phyloP scores from a whole-genome alignment of 2,797 vertebrate species.

The Hemitrygon akajei region DNA sequence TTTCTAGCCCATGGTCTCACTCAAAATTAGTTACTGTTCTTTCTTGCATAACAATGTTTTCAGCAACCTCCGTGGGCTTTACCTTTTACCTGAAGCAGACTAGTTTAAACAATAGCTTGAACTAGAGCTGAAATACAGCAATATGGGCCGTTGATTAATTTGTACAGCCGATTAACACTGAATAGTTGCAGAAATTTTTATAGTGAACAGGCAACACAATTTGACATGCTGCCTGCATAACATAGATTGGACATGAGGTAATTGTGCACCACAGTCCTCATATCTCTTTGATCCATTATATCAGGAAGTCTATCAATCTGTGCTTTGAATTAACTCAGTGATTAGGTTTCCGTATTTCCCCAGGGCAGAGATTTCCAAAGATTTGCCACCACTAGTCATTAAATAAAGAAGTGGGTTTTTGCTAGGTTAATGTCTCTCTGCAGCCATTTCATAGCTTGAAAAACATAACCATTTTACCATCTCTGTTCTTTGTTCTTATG shows the following conservation, averaged over 20 bases:
- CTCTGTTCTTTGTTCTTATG: neutral
- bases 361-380: too few species aligned
- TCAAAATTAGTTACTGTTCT: neutral
- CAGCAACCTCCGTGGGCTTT: too few species aligned
- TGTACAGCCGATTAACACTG: neutral
- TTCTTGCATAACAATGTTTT: neutral
- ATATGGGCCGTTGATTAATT: neutral
- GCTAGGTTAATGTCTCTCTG: neutral
- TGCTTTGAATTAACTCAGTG: too few species aligned
- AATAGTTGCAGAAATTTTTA: too few species aligned
- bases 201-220: neutral
- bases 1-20: neutral
- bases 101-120: neutral
- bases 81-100: neutral
- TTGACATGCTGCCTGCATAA: neutral
- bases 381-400: too few species aligned
- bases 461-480: neutral
- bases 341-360: too few species aligned
- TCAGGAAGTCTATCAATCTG: too few species aligned
- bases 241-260: neutral
- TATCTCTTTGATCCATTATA: neutral
- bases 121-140: neutral
- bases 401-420: neutral
- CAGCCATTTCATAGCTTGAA: neutral
- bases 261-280: neutral